Evolutionary conservation across 2,888 invertebrate species (phyloP).

Genomic region (Lepidochrysops patricia): DNA sequence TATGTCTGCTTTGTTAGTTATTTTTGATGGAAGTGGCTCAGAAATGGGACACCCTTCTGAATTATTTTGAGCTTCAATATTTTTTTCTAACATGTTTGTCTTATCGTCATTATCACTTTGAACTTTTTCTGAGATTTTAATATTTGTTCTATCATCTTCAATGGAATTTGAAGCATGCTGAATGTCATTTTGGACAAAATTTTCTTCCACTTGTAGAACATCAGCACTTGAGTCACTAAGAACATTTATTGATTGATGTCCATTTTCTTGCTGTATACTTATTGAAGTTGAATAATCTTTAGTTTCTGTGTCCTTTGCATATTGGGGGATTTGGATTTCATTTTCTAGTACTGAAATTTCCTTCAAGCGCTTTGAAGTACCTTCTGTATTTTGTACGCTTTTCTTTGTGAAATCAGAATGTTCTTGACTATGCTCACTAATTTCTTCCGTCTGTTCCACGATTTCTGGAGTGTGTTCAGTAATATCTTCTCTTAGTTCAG

Average conservation of each 20-base stretch:
- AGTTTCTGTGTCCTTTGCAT: background rate
- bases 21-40: slow-evolving; percentile 17
- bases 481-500: background rate
- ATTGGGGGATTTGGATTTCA: slow-evolving; percentile 4
- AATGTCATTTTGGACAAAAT: background rate
- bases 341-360: slow-evolving; percentile 17
- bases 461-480: background rate
- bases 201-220: background rate
- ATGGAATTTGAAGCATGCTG: background rate
- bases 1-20: slow-evolving; percentile 36
- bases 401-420: slow-evolving; percentile 17
- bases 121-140: background rate
- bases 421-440: background rate
- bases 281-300: background rate
- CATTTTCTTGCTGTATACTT: background rate
- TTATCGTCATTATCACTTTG: background rate
- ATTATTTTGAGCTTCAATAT: background rate
- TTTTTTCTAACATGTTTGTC: background rate
- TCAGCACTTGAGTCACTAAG: slow-evolving; percentile 6
- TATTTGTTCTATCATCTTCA: background rate
- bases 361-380: slow-evolving; percentile 22
- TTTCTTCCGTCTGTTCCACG: background rate
- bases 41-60: background rate
- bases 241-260: slow-evolving; percentile 1
- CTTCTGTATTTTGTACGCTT: slow-evolving; percentile 25